phyloP scores from a whole-genome alignment of 2,888 invertebrate species.

The Drosophila macrospina region DNA sequence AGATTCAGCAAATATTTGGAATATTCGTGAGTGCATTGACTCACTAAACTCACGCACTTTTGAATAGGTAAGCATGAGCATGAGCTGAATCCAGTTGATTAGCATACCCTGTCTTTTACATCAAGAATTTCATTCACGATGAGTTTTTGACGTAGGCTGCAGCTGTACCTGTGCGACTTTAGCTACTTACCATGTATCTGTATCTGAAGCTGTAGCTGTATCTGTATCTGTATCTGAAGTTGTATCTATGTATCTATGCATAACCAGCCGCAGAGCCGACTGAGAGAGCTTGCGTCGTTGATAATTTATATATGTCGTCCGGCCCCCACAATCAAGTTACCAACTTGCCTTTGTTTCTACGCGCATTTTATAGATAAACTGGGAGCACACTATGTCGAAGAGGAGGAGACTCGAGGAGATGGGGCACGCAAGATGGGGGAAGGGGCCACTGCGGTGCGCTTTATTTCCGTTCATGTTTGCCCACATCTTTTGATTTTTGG shows the following conservation, averaged over 20 bases:
- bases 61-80: background rate
- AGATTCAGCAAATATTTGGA: background rate
- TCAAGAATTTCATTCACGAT: slow-evolving; percentile 57
- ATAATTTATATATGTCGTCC: slow-evolving; percentile 80
- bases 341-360: slow-evolving; percentile 69
- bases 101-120: slow-evolving; percentile 32
- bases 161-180: slow-evolving; percentile 42
- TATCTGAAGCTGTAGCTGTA: slow-evolving; percentile 8
- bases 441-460: slow-evolving; percentile 39
- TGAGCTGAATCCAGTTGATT: slow-evolving; percentile 14
- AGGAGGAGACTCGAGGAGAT: background rate
- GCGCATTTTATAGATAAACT: slow-evolving; percentile 59
- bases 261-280: slow-evolving; percentile 27
- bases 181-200: slow-evolving; percentile 17
- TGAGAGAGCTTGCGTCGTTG: slow-evolving; percentile 50
- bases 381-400: slow-evolving; percentile 5
- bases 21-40: slow-evolving; percentile 42
- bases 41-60: slow-evolving; percentile 32
- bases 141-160: slow-evolving; percentile 42
- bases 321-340: slow-evolving; percentile 79
- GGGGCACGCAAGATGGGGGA: background rate
- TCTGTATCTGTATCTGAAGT: slow-evolving; percentile 19
- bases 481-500: slow-evolving; percentile 65
- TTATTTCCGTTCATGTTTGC: slow-evolving; percentile 71
- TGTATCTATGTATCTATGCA: slow-evolving; percentile 42